Conservation (phyloP, 2,797 vertebrate species). For the Poeciliopsis paucimaculata region DNA sequence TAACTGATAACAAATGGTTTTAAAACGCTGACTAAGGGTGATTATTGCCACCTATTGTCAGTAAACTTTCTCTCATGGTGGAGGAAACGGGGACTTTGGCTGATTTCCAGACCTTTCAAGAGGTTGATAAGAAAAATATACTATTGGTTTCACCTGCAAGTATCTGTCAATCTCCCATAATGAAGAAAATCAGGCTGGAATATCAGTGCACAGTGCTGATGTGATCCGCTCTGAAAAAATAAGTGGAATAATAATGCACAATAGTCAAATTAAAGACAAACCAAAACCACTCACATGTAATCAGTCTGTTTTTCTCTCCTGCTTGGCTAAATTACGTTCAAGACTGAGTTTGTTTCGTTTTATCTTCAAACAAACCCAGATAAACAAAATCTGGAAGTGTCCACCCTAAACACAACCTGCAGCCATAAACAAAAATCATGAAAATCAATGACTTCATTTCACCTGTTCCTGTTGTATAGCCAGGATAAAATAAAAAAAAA, state of each 20-base stretch:
- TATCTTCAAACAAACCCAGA: neutral
- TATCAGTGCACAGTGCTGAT: neutral
- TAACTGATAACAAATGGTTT: neutral
- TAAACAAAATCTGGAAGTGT: neutral
- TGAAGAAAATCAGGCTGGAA: too few species aligned
- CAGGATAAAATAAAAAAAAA: neutral
- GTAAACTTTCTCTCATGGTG: too few species aligned
- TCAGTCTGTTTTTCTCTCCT: neutral
- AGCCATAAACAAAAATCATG: conserved; percentile 10
- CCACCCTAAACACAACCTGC: conserved; percentile 5
- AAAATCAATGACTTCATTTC: conserved; percentile 3
- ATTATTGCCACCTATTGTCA: too few species aligned
- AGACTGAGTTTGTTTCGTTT: conserved; percentile 15
- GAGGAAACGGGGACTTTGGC: too few species aligned
- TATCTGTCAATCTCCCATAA: too few species aligned
- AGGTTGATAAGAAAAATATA: too few species aligned
- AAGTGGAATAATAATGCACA: neutral
- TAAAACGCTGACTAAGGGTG: too few species aligned
- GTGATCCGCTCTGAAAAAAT: neutral
- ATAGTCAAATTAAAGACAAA: neutral
- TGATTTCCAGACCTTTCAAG: too few species aligned
- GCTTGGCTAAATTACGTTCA: conserved; percentile 10
- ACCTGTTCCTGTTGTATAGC: conserved; percentile 3
- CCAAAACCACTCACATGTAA: neutral
- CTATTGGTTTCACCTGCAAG: too few species aligned